A percentile compares a stretch with the other conserved stretches of the same genome.
These are phyloP conservation scores for Poeciliopsis gracilis DNA, from an alignment of 2,797 vertebrate genomes.

Conservation along the genomic window DNA sequence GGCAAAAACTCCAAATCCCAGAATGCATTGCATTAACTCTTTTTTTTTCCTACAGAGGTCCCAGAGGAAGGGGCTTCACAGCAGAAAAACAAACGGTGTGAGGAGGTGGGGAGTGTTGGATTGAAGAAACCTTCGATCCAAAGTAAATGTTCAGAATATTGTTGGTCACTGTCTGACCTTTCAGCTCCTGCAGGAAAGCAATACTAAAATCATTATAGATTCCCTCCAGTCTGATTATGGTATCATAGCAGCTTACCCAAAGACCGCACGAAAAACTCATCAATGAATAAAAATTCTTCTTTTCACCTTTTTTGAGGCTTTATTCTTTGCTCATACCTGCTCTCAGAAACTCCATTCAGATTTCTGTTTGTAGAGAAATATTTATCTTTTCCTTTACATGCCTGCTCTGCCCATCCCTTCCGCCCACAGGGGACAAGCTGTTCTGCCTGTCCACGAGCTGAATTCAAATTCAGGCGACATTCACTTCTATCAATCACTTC, in stretches of 20 bases:
- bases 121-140: background rate
- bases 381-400: background rate
- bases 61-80: background rate
- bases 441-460: background rate
- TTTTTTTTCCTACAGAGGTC: background rate
- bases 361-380: background rate
- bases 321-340: background rate
- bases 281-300: background rate
- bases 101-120: background rate
- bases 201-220: background rate
- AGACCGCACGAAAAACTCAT: background rate
- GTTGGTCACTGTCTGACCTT: background rate
- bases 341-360: no score
- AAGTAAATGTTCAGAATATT: background rate
- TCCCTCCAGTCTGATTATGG: background rate
- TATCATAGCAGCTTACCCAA: background rate
- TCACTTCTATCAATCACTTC: background rate
- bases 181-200: background rate
- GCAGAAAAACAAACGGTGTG: background rate
- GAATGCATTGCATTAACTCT: background rate
- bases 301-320: background rate
- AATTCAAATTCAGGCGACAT: conserved; percentile 38
- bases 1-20: background rate
- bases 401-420: background rate
- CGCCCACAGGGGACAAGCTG: background rate